Evolutionary conservation across 2,113 vertebrate genomes (phyloP).

Genomic region (Paracanthobrama guichenoti): DNA sequence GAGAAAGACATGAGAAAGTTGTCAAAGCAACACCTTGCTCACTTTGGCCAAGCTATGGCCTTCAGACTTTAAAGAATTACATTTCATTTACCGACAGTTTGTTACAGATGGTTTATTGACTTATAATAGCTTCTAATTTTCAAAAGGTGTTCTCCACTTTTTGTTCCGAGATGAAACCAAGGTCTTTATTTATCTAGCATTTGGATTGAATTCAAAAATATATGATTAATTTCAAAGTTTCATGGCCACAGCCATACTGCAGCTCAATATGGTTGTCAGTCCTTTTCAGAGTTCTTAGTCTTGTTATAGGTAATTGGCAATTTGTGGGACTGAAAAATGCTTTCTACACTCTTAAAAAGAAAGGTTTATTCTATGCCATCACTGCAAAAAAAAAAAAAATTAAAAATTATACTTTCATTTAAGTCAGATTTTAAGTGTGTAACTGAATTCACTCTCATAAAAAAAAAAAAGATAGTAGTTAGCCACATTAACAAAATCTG

Average conservation of each 20-base stretch:
- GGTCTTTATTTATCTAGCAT: constrained; percentile 7
- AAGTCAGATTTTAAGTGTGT: too few relatives aligned
- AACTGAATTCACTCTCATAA: background rate
- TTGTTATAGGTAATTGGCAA: background rate
- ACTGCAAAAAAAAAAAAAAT: too few relatives aligned
- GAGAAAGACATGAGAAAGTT: constrained; percentile 50
- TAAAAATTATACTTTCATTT: too few relatives aligned
- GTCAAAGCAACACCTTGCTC: constrained; percentile 45
- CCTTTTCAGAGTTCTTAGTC: constrained; percentile 1
- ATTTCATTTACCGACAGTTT: constrained; percentile 11
- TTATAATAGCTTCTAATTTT: constrained; percentile 36
- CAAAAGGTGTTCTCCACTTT: background rate
- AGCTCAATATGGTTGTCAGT: constrained; percentile 3
- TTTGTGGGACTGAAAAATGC: background rate
- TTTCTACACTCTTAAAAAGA: background rate
- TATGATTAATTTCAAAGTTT: constrained; percentile 10
- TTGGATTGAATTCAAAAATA: constrained; percentile 16
- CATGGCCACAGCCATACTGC: background rate
- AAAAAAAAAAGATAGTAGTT: background rate
- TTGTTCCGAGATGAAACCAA: background rate
- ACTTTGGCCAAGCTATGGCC: constrained; percentile 27
- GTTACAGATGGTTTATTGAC: constrained; percentile 34
- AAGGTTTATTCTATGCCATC: too few relatives aligned
- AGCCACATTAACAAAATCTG: background rate
- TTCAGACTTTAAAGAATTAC: constrained; percentile 31